Conservation (phyloP, 2,888 invertebrate species). For the Nebria brevicollis region DNA sequence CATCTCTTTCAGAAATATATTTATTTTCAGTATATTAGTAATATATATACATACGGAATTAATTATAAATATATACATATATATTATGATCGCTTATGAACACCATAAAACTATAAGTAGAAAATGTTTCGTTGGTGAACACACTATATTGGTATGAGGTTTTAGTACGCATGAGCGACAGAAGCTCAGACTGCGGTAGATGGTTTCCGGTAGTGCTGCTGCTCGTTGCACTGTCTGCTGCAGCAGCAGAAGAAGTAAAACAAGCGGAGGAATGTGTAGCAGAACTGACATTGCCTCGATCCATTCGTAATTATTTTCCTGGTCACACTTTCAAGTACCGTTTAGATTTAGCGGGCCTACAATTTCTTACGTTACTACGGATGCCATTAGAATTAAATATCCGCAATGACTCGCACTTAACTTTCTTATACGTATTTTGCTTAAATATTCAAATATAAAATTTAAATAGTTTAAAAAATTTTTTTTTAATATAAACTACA, state of each 20-base stretch:
- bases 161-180: conserved; percentile 12
- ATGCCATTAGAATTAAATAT: background rate
- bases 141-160: background rate
- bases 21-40: too few species aligned
- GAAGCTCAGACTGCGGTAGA: conserved; percentile 9
- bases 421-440: too few species aligned
- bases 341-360: background rate
- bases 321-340: conserved; percentile 18
- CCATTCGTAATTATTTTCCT: conserved; percentile 12
- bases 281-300: background rate
- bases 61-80: too few species aligned
- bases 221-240: background rate
- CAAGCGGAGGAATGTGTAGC: background rate
- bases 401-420: too few species aligned
- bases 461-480: too few species aligned
- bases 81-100: too few species aligned
- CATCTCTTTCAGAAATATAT: too few species aligned
- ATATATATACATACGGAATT: too few species aligned
- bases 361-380: background rate
- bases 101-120: too few species aligned
- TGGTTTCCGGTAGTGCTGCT: conserved; percentile 1
- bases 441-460: too few species aligned
- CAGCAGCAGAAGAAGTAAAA: background rate
- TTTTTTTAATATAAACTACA: too few species aligned
- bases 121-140: background rate